Evolutionary conservation across 2,113 vertebrate species (phyloP), one percentile per base, ranked within the genome.

Genomic region (Dunckerocampus dactyliophorus): DNA sequence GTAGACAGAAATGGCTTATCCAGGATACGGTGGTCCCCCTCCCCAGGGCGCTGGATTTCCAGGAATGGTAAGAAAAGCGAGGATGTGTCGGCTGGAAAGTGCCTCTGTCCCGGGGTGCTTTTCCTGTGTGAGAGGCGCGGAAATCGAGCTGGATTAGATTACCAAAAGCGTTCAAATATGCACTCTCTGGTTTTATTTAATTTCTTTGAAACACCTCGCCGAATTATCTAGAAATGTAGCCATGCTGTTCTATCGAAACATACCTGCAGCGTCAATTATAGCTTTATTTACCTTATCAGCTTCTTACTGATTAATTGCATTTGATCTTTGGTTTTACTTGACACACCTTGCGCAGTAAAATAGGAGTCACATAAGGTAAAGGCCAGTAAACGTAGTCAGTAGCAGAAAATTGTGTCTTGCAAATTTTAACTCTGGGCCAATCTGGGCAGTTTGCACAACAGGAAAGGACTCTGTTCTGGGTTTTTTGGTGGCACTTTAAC

Each of bases 1-100:
- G 4, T 0, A 5, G 1, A 13, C 13, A 13, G 17, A 67, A 16
- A 90, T 90, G 87, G 85, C 72, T 2, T 88, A 24, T 55, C 77
- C 58, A 3, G 88, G 89, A 64, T 88, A 87, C 45, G 88, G 89
- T 0, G 84, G 76, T 3, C 39, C 39, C 2, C 11, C 2, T 14
- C 39, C 39, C 39, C 39, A 43, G 3, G 39, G 39, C 0, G 79
- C 76, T 0, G 80, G 83, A 63, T 60, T 53, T 8, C 64, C 79
- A 13, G 76, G 69, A 63, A 75, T 59, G 84, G 88, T 90, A 77
- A 75, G 84, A 54, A 16, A 22, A 55, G 0, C 0, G 0, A 3
- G 16, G 0, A 54, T 31, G 51, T 13, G 1, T 13, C 6, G 9
- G 12, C 3, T 19, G 5, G 17, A 20, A 50, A 21, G 1, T 8